Evolutionary conservation across 2,888 invertebrate genomes (phyloP).

Genomic region (Cephus rjabovi): DNA sequence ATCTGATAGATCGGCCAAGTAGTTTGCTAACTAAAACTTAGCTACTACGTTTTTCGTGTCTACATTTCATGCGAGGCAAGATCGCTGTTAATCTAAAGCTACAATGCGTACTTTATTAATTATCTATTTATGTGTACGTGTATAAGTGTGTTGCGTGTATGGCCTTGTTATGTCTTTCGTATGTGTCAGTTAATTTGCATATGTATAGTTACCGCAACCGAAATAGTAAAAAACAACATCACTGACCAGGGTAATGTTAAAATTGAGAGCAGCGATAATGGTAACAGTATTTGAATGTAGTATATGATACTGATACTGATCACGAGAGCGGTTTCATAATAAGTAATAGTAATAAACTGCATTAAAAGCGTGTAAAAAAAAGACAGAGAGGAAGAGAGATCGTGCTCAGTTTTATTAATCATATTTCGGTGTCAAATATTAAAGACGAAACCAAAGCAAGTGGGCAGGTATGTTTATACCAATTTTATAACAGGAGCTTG

Average conservation of each 20-base stretch:
- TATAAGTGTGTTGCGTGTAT: conserved; percentile 14
- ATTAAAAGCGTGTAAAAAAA: neutral
- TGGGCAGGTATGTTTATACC: neutral
- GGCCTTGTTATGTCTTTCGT: neutral
- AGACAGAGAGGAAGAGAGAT: neutral
- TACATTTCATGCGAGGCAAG: conserved; percentile 29
- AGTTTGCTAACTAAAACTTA: conserved; percentile 25
- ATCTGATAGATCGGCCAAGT: conserved; percentile 17
- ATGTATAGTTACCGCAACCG: neutral
- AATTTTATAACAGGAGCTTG: neutral
- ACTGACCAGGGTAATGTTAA: neutral
- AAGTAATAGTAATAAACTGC: neutral
- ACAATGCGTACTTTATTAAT: conserved; percentile 9
- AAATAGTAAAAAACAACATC: neutral
- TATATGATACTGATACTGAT: neutral
- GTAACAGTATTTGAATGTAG: neutral
- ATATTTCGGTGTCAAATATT: neutral
- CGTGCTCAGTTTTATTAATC: neutral
- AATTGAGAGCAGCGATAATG: neutral
- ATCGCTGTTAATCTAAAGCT: conserved; percentile 26
- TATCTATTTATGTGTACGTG: conserved; percentile 20
- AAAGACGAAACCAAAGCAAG: neutral
- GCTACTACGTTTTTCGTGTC: conserved; percentile 24
- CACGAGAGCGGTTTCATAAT: too few species aligned
- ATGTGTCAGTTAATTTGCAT: neutral